phyloP scores from a whole-genome alignment of 2,888 invertebrate genomes.

The Dugesia japonica region DNA sequence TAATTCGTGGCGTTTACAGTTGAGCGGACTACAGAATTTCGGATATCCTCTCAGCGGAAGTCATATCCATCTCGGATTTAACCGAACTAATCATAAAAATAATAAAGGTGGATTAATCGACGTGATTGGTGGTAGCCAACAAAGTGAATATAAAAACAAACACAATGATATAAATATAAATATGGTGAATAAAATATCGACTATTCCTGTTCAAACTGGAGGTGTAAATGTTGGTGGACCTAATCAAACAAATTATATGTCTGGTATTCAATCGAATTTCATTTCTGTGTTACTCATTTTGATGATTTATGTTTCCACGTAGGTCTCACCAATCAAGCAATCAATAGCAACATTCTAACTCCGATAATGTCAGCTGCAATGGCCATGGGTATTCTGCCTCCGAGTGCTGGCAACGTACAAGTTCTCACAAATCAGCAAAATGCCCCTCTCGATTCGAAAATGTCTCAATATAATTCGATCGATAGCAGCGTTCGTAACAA shows the following conservation, averaged over 20 bases:
- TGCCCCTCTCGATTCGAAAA: neutral
- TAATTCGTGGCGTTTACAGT: too few relatives aligned
- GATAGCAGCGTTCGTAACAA: neutral
- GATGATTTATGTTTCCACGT: too few relatives aligned
- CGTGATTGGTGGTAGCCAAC: neutral
- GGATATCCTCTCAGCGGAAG: neutral
- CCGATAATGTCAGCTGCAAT: neutral
- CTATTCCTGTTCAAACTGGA: neutral
- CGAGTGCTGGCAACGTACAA: neutral
- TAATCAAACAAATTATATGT: neutral
- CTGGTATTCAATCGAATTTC: too few relatives aligned
- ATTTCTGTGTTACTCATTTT: too few relatives aligned
- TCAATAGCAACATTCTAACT: neutral
- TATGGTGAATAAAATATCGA: conserved; percentile 4
- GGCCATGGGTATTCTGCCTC: neutral
- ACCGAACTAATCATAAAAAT: neutral
- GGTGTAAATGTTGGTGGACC: neutral
- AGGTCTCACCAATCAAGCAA: conserved; percentile 14
- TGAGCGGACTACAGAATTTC: neutral
- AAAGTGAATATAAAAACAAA: conserved; percentile 20
- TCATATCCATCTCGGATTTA: conserved; percentile 3
- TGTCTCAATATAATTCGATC: neutral
- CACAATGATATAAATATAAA: neutral
- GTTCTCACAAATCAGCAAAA: conserved; percentile 3
- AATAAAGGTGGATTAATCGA: neutral